A percentile compares a stretch with the other conserved stretches of the same genome.
Conservation (phyloP, 2,113 vertebrate genomes). For the Catharus bicknelli region DNA sequence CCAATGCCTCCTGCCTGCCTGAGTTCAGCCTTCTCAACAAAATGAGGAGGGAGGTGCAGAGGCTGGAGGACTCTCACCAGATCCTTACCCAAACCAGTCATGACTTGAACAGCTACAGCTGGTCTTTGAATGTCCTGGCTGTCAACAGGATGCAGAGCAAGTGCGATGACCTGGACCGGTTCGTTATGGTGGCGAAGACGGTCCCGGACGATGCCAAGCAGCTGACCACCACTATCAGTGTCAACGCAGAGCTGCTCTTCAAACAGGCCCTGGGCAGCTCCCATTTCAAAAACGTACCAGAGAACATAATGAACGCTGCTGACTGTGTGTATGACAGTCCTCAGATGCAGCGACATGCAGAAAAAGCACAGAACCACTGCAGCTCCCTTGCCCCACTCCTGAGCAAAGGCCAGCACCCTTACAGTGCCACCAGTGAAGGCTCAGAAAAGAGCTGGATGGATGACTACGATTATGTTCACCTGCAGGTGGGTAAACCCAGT, state of each 20-base stretch:
- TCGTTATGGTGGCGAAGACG: constrained; percentile 90
- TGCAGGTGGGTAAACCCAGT: constrained; percentile 81
- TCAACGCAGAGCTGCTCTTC: constrained; percentile 86
- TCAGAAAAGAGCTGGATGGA: constrained; percentile 98
- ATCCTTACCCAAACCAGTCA: constrained; percentile 90
- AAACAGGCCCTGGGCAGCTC: constrained; percentile 46
- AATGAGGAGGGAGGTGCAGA: constrained; percentile 86
- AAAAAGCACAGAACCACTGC: constrained; percentile 73
- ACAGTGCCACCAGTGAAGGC: constrained; percentile 77
- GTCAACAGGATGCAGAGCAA: constrained; percentile 82
- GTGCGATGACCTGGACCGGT: constrained; percentile 89
- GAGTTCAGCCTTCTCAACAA: constrained; percentile 86
- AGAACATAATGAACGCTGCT: constrained; percentile 21
- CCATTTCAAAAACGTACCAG: constrained; percentile 37
- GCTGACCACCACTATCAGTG: constrained; percentile 84
- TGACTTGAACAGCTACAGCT: constrained; percentile 80
- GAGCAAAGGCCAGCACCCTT: constrained; percentile 75
- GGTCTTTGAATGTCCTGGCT: constrained; percentile 83
- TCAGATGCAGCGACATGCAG: constrained; percentile 44
- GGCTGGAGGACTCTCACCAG: constrained; percentile 92
- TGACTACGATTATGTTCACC: constrained; percentile 95
- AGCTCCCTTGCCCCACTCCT: constrained; percentile 70
- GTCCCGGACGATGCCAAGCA: constrained; percentile 90
- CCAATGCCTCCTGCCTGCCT: constrained; percentile 81
- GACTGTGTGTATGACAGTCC: constrained; percentile 58